Evolutionary conservation across 1,140 invertebrate genomes (phyloP).

Genomic region (Drosophila melanica): DNA sequence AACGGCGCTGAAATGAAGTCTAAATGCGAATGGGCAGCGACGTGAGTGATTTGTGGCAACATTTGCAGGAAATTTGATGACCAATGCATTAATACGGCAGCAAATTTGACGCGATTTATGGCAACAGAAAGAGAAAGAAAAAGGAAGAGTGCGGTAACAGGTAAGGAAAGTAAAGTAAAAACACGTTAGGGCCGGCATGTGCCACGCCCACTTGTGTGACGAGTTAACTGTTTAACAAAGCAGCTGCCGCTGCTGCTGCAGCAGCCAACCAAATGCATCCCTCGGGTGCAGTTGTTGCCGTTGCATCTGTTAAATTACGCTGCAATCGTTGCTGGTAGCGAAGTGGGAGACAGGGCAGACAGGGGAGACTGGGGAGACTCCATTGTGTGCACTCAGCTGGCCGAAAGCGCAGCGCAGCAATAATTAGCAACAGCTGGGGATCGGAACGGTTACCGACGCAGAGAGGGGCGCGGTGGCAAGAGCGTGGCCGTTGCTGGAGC

Average conservation of each 20-base stretch:
- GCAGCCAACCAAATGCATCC: slow-evolving; percentile 58
- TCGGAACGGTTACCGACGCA: neutral
- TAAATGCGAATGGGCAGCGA: slow-evolving; percentile 20
- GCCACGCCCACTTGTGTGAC: slow-evolving; percentile 6
- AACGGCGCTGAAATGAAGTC: slow-evolving; percentile 62
- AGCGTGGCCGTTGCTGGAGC: too few species aligned
- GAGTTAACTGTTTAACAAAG: slow-evolving; percentile 34
- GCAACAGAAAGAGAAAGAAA: neutral
- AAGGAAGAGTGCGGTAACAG: neutral
- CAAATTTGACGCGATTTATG: slow-evolving; percentile 48
- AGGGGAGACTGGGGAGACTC: slow-evolving; percentile 16
- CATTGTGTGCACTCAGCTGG: slow-evolving; percentile 59
- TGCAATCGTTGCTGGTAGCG: slow-evolving; percentile 29
- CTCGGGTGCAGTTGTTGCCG: slow-evolving; percentile 59
- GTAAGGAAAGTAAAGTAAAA: too few species aligned
- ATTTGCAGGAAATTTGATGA: slow-evolving; percentile 8
- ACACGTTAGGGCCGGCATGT: too few species aligned
- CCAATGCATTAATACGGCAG: neutral
- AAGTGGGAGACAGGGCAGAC: slow-evolving; percentile 1
- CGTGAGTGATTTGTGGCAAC: slow-evolving; percentile 32
- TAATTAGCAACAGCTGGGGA: slow-evolving; percentile 45
- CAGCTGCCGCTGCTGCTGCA: slow-evolving; percentile 15
- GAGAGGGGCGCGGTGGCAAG: too few species aligned
- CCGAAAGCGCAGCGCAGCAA: slow-evolving; percentile 45
- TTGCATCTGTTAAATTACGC: slow-evolving; percentile 50